Evolutionary conservation across 2,797 vertebrate genomes (phyloP), one percentile per base, ranked within the genome.

Genomic region (Mus caroli): DNA sequence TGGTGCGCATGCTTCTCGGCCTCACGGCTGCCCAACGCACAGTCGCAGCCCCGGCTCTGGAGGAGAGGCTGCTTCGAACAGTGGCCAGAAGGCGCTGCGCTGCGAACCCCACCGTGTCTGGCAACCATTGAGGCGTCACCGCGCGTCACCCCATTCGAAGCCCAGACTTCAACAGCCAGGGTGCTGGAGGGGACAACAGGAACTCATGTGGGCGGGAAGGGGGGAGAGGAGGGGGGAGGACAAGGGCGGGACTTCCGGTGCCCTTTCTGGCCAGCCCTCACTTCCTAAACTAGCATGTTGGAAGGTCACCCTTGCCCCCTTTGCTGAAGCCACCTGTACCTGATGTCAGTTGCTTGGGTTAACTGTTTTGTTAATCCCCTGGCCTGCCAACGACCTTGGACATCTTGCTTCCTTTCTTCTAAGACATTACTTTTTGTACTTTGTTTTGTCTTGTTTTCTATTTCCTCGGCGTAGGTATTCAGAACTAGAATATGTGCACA

Each of bases 71-170:
- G n/a, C 46, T 11, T 43, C 22, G 71, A 94, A 88, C 19, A 92
- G 40, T 73, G 52, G 91, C 79, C 56, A 31, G 83, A 12, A 54
- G 56, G 37, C 10, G 19, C 54, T 88, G 64, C 13, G 10, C 58
- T 88, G 71, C 26, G 88, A 97, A 90, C 28, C 60, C 14, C 0
- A 6, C n/a, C 64, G 19, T 79, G 50, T 96, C 78, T 0, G 84
- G 95, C 80, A 96, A 97, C 97, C 96, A 93, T 54, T 97, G 86
- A 92, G 54, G 88, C 97, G 96, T 98, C 97, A 97, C 37, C 1
- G n/a, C 14, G 17, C 84, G 91, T 79, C 92, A 26, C 0, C 10
- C 37, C 1, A 20, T 22, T 22, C 8, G n/a, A 58, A 14, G 15
- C 62, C 37, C 0, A 26, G 52, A 24, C 31, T 13, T 24, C 12